Percentiles rank a stretch among this genome's conserved stretches.
These are phyloP conservation scores for Chromis chromis DNA, from an alignment of 2,797 vertebrate species.

Conservation along the genomic window DNA sequence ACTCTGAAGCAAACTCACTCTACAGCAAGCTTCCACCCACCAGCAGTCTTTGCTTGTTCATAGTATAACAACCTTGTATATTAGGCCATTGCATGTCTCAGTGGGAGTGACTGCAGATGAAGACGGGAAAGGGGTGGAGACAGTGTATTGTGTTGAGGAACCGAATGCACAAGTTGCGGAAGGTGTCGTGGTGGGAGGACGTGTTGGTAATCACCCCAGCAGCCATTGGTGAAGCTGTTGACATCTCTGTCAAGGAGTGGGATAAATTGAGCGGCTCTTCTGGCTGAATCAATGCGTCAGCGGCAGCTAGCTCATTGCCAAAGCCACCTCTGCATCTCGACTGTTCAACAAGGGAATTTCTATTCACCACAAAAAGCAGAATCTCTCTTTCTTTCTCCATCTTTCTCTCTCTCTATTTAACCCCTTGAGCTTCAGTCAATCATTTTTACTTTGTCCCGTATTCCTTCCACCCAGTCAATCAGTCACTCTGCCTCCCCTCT, in stretches of 20 bases:
- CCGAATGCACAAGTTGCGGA: slow-evolving; percentile 39
- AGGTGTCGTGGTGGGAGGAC: slow-evolving; percentile 42
- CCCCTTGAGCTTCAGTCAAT: slow-evolving; percentile 2
- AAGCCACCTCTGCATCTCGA: slow-evolving; percentile 75
- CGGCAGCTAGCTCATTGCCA: slow-evolving; percentile 80
- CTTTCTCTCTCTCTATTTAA: neutral
- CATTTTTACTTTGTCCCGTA: slow-evolving; percentile 40
- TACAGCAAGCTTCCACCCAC: neutral
- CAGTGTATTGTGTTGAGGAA: slow-evolving; percentile 33
- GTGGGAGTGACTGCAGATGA: slow-evolving; percentile 28
- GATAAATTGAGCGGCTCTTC: slow-evolving; percentile 81
- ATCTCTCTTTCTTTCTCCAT: slow-evolving; percentile 25
- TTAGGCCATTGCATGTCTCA: slow-evolving; percentile 7
- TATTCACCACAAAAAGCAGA: slow-evolving; percentile 62
- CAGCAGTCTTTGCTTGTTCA: slow-evolving; percentile 3
- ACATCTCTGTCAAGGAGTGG: slow-evolving; percentile 77
- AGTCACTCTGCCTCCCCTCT: slow-evolving; percentile 42
- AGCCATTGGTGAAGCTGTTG: slow-evolving; percentile 77
- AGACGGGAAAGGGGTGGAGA: slow-evolving; percentile 48
- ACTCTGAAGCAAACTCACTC: neutral
- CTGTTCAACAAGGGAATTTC: slow-evolving; percentile 72
- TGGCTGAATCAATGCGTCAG: slow-evolving; percentile 81
- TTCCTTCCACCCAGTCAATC: slow-evolving; percentile 45
- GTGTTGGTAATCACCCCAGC: slow-evolving; percentile 70
- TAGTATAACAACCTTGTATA: slow-evolving; percentile 12